These are phyloP conservation scores for Diarsia mendica DNA, from an alignment of 2,888 invertebrate genomes.

Conservation along the genomic window DNA sequence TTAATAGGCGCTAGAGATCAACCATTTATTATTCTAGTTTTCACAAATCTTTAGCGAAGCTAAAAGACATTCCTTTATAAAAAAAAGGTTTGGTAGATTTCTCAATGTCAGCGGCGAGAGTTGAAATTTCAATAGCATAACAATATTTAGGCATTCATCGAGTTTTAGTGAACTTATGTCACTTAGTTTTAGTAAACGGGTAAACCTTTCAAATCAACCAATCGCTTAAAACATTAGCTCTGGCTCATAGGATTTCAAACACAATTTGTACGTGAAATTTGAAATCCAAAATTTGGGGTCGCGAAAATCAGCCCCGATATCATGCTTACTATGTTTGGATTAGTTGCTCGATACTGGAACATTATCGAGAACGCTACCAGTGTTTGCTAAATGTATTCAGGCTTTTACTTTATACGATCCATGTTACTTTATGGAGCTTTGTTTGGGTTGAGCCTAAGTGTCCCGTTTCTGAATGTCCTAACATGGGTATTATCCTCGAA, in stretches of 20 bases:
- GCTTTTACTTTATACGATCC: conserved; percentile 52
- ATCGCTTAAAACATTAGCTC: conserved; percentile 88
- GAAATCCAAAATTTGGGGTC: conserved; percentile 80
- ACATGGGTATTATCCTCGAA: conserved; percentile 38
- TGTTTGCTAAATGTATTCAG: conserved; percentile 60
- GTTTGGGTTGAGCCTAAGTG: conserved; percentile 47
- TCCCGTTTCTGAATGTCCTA: conserved; percentile 41
- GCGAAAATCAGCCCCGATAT: conserved; percentile 76
- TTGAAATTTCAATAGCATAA: background rate
- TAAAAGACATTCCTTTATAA: background rate
- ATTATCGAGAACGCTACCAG: conserved; percentile 59
- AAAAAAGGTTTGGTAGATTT: background rate
- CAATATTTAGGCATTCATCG: background rate
- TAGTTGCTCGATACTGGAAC: conserved; percentile 66
- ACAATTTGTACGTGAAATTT: conserved; percentile 89
- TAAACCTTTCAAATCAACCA: conserved; percentile 55
- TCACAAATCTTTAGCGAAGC: background rate
- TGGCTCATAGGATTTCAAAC: conserved; percentile 86
- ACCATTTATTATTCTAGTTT: conserved; percentile 69
- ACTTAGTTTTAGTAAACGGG: background rate
- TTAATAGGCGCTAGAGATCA: conserved; percentile 43
- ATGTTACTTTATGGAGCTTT: conserved; percentile 54
- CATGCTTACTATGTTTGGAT: conserved; percentile 74
- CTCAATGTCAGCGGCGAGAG: background rate
- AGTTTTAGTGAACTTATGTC: too few relatives aligned